Conservation (phyloP, 2,113 vertebrate species). For the Chaetorhynchus papuensis region DNA sequence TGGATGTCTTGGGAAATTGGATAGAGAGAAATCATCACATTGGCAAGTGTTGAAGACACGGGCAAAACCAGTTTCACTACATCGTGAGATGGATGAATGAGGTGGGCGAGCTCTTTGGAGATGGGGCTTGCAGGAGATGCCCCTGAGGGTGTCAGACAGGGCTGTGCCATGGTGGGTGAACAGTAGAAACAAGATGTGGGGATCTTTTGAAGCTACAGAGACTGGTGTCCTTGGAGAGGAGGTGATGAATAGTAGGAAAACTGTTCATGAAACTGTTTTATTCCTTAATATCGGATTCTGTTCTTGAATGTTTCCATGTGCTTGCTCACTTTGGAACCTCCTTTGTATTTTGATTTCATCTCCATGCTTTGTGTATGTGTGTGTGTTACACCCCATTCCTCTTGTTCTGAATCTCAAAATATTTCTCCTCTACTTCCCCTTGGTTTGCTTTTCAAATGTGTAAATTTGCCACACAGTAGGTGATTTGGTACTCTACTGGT, state of each 20-base stretch:
- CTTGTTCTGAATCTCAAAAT: not conserved
- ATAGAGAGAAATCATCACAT: rapidly evolving
- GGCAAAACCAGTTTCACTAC: not conserved
- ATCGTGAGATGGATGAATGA: not conserved
- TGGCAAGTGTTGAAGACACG: not conserved
- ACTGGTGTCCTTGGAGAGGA: not conserved
- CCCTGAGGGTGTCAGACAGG: not conserved
- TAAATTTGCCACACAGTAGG: not conserved
- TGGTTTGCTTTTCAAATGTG: not conserved
- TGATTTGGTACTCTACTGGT: not conserved
- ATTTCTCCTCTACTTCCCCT: not conserved
- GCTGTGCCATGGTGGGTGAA: not conserved
- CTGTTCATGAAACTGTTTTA: not conserved
- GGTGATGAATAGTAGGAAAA: not conserved
- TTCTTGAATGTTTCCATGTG: not conserved
- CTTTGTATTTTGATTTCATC: not conserved
- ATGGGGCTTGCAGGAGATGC: not conserved
- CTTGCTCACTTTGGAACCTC: not conserved
- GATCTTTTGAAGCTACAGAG: not conserved
- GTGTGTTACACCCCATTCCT: not conserved
- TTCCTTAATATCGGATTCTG: not conserved
- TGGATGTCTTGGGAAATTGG: not conserved
- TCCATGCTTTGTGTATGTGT: not conserved
- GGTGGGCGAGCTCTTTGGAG: not conserved
- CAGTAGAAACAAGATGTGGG: not conserved